Evolutionary conservation across 2,888 invertebrate species (phyloP).

Genomic region (Mylabris sibirica): DNA sequence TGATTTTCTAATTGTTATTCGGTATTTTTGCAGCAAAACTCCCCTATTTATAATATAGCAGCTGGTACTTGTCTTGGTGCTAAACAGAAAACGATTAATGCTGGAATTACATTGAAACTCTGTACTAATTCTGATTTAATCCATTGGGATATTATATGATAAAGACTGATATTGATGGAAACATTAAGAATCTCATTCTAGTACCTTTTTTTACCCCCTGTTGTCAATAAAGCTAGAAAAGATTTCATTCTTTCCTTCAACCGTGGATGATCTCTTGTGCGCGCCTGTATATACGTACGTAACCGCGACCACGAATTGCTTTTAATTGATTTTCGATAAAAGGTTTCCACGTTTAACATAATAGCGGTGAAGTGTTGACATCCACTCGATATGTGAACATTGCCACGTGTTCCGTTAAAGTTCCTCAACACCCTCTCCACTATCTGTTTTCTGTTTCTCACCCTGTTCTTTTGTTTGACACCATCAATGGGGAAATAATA

Average conservation of each 20-base stretch:
- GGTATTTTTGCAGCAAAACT: constrained; percentile 66
- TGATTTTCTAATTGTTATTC: constrained; percentile 22
- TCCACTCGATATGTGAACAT: constrained; percentile 54
- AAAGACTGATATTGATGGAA: constrained; percentile 13
- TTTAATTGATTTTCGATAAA: constrained; percentile 63
- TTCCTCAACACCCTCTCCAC: not conserved
- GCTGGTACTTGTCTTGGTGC: constrained; percentile 84
- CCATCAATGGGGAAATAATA: constrained; percentile 13
- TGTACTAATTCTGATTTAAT: constrained; percentile 66
- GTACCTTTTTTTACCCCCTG: not conserved
- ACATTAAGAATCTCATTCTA: not conserved
- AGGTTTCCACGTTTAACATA: constrained; percentile 61
- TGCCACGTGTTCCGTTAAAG: constrained; percentile 44
- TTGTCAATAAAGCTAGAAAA: not conserved
- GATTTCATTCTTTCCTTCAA: constrained; percentile 30
- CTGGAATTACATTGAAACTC: constrained; percentile 67
- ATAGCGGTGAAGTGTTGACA: constrained; percentile 61
- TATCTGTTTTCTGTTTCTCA: constrained; percentile 2
- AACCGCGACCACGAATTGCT: constrained; percentile 59
- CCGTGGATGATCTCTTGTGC: constrained; percentile 42
- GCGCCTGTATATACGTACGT: constrained; percentile 26
- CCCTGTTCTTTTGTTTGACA: constrained; percentile 19
- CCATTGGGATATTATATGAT: constrained; percentile 65
- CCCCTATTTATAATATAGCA: constrained; percentile 86
- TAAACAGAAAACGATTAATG: constrained; percentile 58